phyloP scores from a whole-genome alignment of 2,797 vertebrate genomes.

The Uromys caudimaculatus region DNA sequence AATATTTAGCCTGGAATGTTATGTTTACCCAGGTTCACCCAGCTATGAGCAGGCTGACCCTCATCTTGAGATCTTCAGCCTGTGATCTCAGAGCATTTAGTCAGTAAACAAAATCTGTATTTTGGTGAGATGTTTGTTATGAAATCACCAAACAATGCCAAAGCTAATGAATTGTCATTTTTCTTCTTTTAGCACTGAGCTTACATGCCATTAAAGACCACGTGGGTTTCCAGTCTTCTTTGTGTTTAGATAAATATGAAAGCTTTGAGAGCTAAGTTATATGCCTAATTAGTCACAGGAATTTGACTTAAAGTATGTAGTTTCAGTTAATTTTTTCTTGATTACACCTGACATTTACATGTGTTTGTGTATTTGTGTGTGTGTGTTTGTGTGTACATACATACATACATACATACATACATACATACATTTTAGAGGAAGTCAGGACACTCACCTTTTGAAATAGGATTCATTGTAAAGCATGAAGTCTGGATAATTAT shows the following conservation, averaged over 20 bases:
- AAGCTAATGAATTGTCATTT: background rate
- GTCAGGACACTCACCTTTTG: background rate
- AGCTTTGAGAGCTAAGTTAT: background rate
- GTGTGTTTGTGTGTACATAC: too few relatives aligned
- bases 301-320: background rate
- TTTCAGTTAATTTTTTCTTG: background rate
- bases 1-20: background rate
- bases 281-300: background rate
- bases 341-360: background rate
- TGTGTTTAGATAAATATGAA: background rate
- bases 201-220: background rate
- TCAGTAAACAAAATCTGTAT: background rate
- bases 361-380: too few relatives aligned
- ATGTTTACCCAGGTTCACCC: background rate
- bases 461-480: background rate
- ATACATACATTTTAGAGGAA: background rate
- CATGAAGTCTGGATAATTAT: background rate
- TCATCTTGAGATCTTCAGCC: too few relatives aligned
- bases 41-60: background rate
- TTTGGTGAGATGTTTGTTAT: background rate
- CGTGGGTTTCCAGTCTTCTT: background rate
- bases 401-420: too few relatives aligned
- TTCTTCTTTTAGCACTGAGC: background rate
- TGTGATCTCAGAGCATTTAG: background rate
- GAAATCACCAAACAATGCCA: background rate